Base-by-base conservation (phyloP, 2,797 vertebrate genomes). In the Phoebastria nigripes region DNA sequence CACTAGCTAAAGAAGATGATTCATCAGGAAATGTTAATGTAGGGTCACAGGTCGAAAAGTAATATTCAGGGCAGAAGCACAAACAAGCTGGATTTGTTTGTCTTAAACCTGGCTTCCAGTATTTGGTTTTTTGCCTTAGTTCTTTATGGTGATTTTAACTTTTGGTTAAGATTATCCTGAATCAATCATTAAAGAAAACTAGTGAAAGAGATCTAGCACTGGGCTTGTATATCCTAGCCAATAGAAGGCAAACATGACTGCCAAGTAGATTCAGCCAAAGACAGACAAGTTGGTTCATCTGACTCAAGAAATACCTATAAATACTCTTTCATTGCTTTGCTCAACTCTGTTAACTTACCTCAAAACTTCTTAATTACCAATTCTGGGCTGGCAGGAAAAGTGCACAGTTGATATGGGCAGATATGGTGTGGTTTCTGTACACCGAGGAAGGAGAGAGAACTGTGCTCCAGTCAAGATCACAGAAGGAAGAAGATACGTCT, bases 1-100 rank as follows among this genome's bases (percentile, higher is more conserved):
- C 47, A 72, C 54, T 72, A 79, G 56, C 58, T 86, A 47, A 74
- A 76, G 59, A 59, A 9, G 69, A 72, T 95, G 93, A 93, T 84
- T 93, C 86, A 94, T 70, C n/a, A 54, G 49, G 29, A 89, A 80
- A 82, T 39, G 37, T 70, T 87, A 55, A 77, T 11, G 16, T n/a
- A 67, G 39, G 44, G 56, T 71, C 82, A 90, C 39, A 74, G 37
- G 49, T 5, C 78, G n/a, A 87, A 94, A 82, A 93, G 56, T 46
- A 85, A 69, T 28, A 47, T 42, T 72, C 42, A 58, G 33, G 29
- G 12, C 39, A 88, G 72, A 92, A 77, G 35, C 22, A 76, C 21
- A 91, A 86, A 69, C 42, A 74, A 80, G 10, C 51, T 69, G 1
- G 16, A 51, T 91, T 91, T 73, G 47, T 85, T 63, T 69, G 51